Evolutionary conservation across 2,113 vertebrate genomes (phyloP), one percentile per base, ranked within the genome.

Genomic region (Syngnathus scovelli): DNA sequence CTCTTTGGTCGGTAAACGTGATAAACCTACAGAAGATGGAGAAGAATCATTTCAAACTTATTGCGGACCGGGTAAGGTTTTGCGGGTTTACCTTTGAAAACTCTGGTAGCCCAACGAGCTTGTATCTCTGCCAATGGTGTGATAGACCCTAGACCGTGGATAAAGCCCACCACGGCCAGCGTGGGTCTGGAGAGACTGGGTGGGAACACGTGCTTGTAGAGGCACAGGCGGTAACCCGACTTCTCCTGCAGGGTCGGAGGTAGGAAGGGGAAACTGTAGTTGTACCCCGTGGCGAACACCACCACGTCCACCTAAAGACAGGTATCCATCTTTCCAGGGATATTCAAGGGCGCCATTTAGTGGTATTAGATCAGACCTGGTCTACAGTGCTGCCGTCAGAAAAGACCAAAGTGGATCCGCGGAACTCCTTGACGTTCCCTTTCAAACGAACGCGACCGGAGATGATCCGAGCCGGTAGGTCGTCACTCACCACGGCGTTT

Each of bases 61-160:
- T 49, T 49, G 48, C 1, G 15, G 44, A 6, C 1, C n/a, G 27
- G 51, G 23, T 10, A 1, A 21, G 21, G 8, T 21, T 52, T 52
- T 52, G 33, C 6, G 33, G 27, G 16, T 63, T 71, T 85, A 95
- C 95, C 94, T 89, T 92, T 92, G 75, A 96, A 94, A 13, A 95
- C 80, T 0, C 78, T 89, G 2, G 91, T 89, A 55, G 82, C 94
- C 93, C 94, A 97, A 69, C 93, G 92, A 8, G 87, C 90, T 74
- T 98, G 95, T 70, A 98, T 83, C 84, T 98, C 95, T 0, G 91
- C 78, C 75, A 93, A 33, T 12, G 94, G 91, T 88, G 93, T 94
- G 63, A 95, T 84, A 10, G 94, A 68, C 3, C 95, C 95, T 0
- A 89, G 15, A 0, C 88, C 83, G 33, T 92, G 90, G 66, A 97